phyloP scores from a whole-genome alignment of 2,888 invertebrate species.

The Trimorus sp. region DNA sequence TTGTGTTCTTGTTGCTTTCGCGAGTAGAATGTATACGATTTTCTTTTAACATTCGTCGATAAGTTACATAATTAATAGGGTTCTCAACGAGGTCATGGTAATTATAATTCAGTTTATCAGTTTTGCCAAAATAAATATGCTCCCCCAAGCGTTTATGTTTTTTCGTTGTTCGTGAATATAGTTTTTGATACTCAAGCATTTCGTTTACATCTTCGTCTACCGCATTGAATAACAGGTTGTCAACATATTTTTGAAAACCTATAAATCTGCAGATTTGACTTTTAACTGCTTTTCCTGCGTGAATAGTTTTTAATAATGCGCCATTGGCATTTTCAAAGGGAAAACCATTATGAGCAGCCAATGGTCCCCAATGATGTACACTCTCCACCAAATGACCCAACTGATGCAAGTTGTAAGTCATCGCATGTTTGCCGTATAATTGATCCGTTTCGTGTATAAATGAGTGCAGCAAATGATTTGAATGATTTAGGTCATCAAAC shows the following conservation, averaged over 20 bases:
- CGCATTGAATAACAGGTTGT: conserved; percentile 1
- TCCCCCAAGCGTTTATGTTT: not conserved
- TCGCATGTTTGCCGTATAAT: conserved; percentile 1
- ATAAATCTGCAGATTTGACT: not conserved
- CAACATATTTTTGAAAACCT: not conserved
- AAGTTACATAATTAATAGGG: not conserved
- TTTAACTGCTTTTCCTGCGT: not conserved
- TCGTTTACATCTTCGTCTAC: not conserved
- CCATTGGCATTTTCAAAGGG: not conserved
- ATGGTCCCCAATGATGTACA: not conserved
- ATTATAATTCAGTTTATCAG: not conserved
- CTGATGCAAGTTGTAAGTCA: not conserved
- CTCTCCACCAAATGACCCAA: not conserved
- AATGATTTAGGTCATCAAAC: not conserved
- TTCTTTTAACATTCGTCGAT: not conserved
- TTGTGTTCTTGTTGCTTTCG: not conserved
- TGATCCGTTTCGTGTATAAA: not conserved
- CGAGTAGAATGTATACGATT: not conserved
- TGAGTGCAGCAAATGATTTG: not conserved
- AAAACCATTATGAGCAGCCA: too few species aligned
- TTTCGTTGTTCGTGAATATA: not conserved
- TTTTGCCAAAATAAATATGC: not conserved
- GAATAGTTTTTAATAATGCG: not conserved
- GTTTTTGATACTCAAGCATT: not conserved
- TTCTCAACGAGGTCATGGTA: not conserved